Percentiles rank a stretch among this genome's conserved stretches.
phyloP scores from a whole-genome alignment of 2,888 invertebrate species.

The Automeris io region DNA sequence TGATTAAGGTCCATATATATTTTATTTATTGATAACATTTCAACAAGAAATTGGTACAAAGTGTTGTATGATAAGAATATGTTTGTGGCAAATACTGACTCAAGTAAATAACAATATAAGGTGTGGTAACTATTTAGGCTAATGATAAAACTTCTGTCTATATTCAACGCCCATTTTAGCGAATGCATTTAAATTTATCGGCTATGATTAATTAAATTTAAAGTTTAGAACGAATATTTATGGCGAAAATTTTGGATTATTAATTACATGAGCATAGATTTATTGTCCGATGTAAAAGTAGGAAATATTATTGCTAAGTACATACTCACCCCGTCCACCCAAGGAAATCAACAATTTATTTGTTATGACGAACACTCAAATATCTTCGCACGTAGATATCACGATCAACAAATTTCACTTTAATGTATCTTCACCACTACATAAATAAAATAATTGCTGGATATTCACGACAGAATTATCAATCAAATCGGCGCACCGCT shows the following conservation, averaged over 20 bases:
- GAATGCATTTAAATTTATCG: neutral
- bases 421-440: conserved; percentile 34
- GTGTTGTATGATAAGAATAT: conserved; percentile 11
- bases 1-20: neutral
- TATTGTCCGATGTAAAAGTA: conserved; percentile 29
- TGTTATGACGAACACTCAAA: conserved; percentile 35
- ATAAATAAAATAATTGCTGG: conserved; percentile 35
- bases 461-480: conserved; percentile 44
- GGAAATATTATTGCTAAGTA: conserved; percentile 45
- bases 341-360: conserved; percentile 59
- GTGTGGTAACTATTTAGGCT: conserved; percentile 36
- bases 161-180: conserved; percentile 59
- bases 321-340: conserved; percentile 67
- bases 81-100: conserved; percentile 14
- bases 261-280: conserved; percentile 14
- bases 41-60: neutral
- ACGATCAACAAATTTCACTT: conserved; percentile 36
- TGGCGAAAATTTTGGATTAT: neutral
- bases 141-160: conserved; percentile 49
- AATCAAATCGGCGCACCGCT: conserved; percentile 58
- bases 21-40: conserved; percentile 6
- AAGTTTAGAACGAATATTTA: neutral
- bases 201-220: neutral
- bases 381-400: conserved; percentile 28
- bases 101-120: conserved; percentile 22